Evolutionary conservation across 2,888 invertebrate genomes (phyloP).

Genomic region (Xanthorhoe designata): DNA sequence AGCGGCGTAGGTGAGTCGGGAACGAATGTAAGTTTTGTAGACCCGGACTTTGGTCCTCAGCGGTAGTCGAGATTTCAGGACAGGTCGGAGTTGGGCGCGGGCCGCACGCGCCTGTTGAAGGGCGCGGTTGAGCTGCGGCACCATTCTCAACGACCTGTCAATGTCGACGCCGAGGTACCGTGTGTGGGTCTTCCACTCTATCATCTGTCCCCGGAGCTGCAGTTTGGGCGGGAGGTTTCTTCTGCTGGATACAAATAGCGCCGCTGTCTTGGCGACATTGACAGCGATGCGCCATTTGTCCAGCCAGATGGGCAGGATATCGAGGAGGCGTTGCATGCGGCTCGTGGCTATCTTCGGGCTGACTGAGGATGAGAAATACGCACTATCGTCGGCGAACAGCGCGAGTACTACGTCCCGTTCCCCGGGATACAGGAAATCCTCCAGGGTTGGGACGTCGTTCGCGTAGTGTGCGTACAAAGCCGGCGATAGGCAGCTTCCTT

Average conservation of each 20-base stretch:
- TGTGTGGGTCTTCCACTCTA: background rate
- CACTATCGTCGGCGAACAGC: slow-evolving; percentile 24
- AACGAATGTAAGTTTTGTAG: background rate
- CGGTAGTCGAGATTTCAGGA: background rate
- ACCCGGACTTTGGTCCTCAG: slow-evolving; percentile 7
- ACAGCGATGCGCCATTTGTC: slow-evolving; percentile 34
- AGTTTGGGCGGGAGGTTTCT: background rate
- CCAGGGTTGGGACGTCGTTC: slow-evolving; percentile 38
- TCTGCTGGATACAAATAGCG: background rate
- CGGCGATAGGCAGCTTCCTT: slow-evolving; percentile 35
- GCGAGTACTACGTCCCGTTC: slow-evolving; percentile 8
- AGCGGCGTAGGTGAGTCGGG: background rate
- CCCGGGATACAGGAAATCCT: background rate
- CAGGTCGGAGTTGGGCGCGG: background rate
- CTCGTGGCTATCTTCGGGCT: background rate
- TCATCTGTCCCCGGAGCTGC: background rate
- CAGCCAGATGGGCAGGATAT: slow-evolving; percentile 40
- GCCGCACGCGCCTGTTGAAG: background rate
- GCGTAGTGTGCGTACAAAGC: slow-evolving; percentile 39
- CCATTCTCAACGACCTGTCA: slow-evolving; percentile 39
- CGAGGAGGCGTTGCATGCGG: slow-evolving; percentile 22
- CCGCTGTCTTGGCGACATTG: slow-evolving; percentile 40
- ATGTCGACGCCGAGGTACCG: slow-evolving; percentile 30
- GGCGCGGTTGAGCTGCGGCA: background rate
- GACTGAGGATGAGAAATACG: rapidly evolving